phyloP scores from a whole-genome alignment of 2,113 vertebrate genomes.

The Chrysemys picta region DNA sequence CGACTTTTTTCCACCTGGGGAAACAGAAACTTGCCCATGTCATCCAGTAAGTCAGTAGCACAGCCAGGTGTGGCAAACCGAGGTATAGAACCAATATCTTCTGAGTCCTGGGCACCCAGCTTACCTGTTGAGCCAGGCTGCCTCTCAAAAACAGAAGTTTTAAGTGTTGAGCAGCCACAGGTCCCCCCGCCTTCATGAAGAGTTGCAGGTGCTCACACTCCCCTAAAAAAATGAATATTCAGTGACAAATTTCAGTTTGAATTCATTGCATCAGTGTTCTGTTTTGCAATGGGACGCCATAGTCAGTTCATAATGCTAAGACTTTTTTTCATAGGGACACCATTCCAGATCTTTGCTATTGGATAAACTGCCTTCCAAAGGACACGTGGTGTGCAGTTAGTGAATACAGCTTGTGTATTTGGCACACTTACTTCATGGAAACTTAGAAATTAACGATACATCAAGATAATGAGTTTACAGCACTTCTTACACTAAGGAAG shows the following conservation, averaged over 20 bases:
- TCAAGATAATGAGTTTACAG: background rate
- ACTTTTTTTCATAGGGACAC: background rate
- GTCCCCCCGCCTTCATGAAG: background rate
- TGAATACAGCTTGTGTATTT: conserved; percentile 31
- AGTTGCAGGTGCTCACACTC: background rate
- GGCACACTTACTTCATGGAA: conserved; percentile 10
- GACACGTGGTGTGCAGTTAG: background rate
- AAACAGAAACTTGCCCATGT: too few relatives aligned
- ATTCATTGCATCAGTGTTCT: background rate
- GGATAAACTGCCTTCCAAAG: background rate
- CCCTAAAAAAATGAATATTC: background rate
- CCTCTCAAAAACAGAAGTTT: too few relatives aligned
- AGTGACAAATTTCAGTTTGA: background rate
- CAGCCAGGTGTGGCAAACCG: background rate
- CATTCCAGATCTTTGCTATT: conserved; percentile 22
- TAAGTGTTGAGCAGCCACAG: too few relatives aligned
- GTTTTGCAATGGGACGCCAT: background rate
- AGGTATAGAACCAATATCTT: too few relatives aligned
- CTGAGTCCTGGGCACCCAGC: too few relatives aligned
- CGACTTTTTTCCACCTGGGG: background rate
- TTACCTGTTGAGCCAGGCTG: too few relatives aligned
- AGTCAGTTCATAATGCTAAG: background rate
- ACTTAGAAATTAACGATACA: conserved; percentile 12
- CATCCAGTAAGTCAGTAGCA: background rate
- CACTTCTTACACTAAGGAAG: background rate